Percentiles rank a stretch among this genome's conserved stretches.
Evolutionary conservation across 2,888 invertebrate genomes (phyloP).

Genomic region (Meteorus colon): DNA sequence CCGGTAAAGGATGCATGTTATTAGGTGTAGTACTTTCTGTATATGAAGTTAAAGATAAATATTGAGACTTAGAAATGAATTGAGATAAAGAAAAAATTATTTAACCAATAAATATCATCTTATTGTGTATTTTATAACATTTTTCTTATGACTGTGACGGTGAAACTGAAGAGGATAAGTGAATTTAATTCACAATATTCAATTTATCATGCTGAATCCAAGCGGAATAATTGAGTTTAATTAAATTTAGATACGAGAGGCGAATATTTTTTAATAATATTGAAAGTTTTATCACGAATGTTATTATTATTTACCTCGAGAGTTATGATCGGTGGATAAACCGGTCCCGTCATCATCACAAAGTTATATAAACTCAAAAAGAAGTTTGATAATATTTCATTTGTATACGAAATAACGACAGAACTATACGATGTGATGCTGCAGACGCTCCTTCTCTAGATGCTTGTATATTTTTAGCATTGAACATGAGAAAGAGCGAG

Average conservation of each 20-base stretch:
- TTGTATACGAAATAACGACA: conserved; percentile 24
- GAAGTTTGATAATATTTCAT: background rate
- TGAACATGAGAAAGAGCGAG: conserved; percentile 35
- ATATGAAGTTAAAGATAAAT: background rate
- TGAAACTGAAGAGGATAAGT: background rate
- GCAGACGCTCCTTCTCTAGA: conserved; percentile 58
- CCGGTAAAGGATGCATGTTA: conserved; percentile 2
- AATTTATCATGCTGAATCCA: background rate
- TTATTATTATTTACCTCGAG: conserved; percentile 56
- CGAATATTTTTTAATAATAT: background rate
- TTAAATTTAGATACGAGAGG: background rate
- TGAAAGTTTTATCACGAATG: background rate
- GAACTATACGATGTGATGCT: conserved; percentile 50
- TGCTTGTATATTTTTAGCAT: conserved; percentile 63
- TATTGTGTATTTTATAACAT: background rate
- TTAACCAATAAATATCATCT: background rate
- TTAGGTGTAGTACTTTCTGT: background rate
- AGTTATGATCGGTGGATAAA: conserved; percentile 65
- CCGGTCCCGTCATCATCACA: conserved; percentile 63
- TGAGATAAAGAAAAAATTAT: background rate
- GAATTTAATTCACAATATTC: background rate
- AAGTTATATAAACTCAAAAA: conserved; percentile 6
- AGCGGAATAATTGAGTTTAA: background rate
- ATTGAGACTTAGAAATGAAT: background rate
- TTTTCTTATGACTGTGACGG: background rate